Percentiles rank a stretch among this genome's conserved stretches.
phyloP scores from a whole-genome alignment of 1,140 invertebrate genomes.

The Coboldia fuscipes region DNA sequence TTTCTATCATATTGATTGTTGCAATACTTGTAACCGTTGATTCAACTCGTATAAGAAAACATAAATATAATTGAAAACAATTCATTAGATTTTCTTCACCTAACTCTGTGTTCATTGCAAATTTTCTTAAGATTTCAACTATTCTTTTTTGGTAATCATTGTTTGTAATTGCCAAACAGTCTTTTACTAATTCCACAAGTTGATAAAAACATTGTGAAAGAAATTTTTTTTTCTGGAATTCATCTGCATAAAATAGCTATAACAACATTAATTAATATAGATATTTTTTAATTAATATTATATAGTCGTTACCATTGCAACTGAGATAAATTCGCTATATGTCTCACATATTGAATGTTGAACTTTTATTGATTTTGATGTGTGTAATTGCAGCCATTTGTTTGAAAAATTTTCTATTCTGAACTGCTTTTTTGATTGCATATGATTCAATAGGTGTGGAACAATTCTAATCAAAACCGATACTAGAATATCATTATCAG shows the following conservation, averaged over 20 bases:
- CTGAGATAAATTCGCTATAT: background rate
- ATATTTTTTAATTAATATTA: background rate
- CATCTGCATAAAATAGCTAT: conserved; percentile 4
- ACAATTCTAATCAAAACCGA: no score
- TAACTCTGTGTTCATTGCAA: conserved; percentile 18
- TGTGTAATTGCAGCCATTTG: background rate
- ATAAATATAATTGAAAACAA: conserved; percentile 33
- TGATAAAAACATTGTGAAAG: conserved; percentile 26
- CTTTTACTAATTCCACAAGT: conserved; percentile 24
- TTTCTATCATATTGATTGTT: conserved; percentile 29
- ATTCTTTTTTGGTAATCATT: conserved; percentile 26
- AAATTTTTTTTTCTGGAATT: conserved; percentile 22
- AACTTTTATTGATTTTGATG: background rate
- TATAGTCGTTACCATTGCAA: background rate
- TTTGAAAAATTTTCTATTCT: no score
- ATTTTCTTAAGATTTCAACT: conserved; percentile 27
- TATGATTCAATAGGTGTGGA: no score
- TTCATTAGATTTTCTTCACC: conserved; percentile 26
- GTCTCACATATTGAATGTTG: background rate
- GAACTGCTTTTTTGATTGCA: no score
- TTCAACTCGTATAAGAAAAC: conserved; percentile 37
- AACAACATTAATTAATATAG: background rate
- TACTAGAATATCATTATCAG: no score
- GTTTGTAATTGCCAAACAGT: conserved; percentile 26
- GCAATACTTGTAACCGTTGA: conserved; percentile 35